Base-by-base conservation (phyloP, 2,113 vertebrate species). In the Ciconia maguari region DNA sequence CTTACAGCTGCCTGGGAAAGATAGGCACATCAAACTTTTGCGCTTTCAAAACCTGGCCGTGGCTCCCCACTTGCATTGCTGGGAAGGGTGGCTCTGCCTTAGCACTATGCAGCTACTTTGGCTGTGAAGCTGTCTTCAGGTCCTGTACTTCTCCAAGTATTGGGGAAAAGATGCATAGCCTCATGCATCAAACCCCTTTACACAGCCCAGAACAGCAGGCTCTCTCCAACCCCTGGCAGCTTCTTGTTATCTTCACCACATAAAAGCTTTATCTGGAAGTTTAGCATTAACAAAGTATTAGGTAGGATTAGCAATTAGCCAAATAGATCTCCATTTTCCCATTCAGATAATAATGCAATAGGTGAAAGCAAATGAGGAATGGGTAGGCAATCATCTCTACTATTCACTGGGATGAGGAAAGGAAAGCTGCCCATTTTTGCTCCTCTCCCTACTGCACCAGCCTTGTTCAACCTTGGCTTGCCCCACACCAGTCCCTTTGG, bases 391-490 rank as follows among this genome's bases (percentile, higher is more conserved):
- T 51, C 61, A 70, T 15, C 36, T 58, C 6, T 55, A 12, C 24
- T 64, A 2, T 32, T 78, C 38, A 34, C 5, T 13, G 36, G 27
- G 42, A 13, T 71, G 49, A 82, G 18, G 24, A 79, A 64, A 36
- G 20, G 13, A 22, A 84, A 91, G 25, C 15, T 29, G 9, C 29
- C 44, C 11, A 27, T 32, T 85, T 52, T 78, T 82, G 30, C 18
- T 86, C 10, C 22, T 54, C 16, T n/a, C 14, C 49, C 36, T 34
- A 42, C n/a, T 20, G 13, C 9, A 65, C 26, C 24, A 61, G 30
- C 36, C 14, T 74, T 10, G 1, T 21, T 61, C 0, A 2, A 42
- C 11, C n/a, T 72, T 4, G 3, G 3, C 49, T 58, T 75, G 19
- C 26, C 36, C 34, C 54, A 60, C 11, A 26, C 0, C 32, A 77